Evolutionary conservation across 2,888 invertebrate genomes (phyloP).

Genomic region (Plagodis dolabraria): DNA sequence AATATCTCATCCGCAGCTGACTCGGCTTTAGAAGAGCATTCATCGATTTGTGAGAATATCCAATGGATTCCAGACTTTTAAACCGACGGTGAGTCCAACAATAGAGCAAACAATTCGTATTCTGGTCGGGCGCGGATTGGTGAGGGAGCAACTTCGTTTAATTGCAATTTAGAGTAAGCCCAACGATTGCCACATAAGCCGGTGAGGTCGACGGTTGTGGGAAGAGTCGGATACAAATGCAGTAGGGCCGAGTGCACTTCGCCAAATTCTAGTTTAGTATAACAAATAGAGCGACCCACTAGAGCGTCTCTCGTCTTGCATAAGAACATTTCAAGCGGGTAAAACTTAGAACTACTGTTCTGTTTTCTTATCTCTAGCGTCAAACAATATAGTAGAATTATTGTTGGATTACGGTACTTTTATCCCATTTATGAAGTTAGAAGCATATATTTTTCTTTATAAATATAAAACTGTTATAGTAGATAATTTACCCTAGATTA

Average conservation of each 20-base stretch:
- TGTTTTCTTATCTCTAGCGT: not conserved
- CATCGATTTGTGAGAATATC: constrained; percentile 44
- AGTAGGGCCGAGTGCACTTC: constrained; percentile 53
- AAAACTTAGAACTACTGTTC: not conserved
- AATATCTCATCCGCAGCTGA: constrained; percentile 56
- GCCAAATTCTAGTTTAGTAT: constrained; percentile 59
- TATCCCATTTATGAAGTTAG: too few species aligned
- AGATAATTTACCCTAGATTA: too few species aligned
- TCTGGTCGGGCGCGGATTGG: constrained; percentile 32
- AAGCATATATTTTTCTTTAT: too few species aligned
- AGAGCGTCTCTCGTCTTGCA: constrained; percentile 6
- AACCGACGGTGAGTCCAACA: constrained; percentile 30
- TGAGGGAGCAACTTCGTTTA: constrained; percentile 62
- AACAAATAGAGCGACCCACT: constrained; percentile 44
- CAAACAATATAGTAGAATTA: too few species aligned
- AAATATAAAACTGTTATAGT: too few species aligned
- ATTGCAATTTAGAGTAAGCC: constrained; percentile 76
- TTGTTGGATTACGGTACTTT: too few species aligned
- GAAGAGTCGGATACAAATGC: constrained; percentile 55
- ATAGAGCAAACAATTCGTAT: constrained; percentile 40
- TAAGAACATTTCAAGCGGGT: constrained; percentile 11
- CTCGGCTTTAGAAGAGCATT: constrained; percentile 42
- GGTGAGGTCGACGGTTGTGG: constrained; percentile 62
- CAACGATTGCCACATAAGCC: constrained; percentile 70
- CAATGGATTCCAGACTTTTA: constrained; percentile 29